Evolutionary conservation across 2,888 invertebrate species (phyloP), one percentile per base, ranked within the genome.

Genomic region (Drosophila anceps): DNA sequence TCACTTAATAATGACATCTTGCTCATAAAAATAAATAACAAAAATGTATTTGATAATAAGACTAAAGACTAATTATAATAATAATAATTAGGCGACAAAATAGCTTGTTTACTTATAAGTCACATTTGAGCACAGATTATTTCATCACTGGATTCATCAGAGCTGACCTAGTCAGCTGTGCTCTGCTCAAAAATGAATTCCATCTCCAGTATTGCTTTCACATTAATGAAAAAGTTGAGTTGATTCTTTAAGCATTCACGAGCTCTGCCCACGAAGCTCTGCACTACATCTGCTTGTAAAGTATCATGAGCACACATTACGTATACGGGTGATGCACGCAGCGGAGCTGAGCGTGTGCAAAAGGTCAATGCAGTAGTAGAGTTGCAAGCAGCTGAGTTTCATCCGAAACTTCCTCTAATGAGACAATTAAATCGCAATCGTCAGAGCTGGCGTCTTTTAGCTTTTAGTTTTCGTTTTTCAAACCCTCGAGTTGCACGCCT

Each of bases 321-420:
- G 86, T 74, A 78, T 79, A 80, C 88, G 83, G 62, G 59, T 59
- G 48, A 10, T 44, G 72, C 66, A 58, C 53, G 24, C 51, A 35
- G 20, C 9, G 43, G 31, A 70, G 43, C 51, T 60, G 15, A 33
- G 51, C 20, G 10, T 12, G n/a, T 15, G n/a, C 29, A 58, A 60
- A 29, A 39, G 71, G 57, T 58, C 63, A 63, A 43, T 53, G 59
- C n/a, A 70, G 58, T 44, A 1, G 5, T 31, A 4, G 29, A 27
- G 46, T 51, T 55, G 41, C n/a, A 13, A 24, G 31, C 55, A 62
- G 51, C 51, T 61, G 54, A 20, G 59, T 24, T 67, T 27, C 13
- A 41, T 13, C 10, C 51, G 51, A 73, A 77, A 77, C 60, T 80
- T 69, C 69, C 54, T 70, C 63, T 70, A 88, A 82, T 79, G 77